Base-by-base conservation (phyloP, 2,888 invertebrate species). In the Patella depressa region DNA sequence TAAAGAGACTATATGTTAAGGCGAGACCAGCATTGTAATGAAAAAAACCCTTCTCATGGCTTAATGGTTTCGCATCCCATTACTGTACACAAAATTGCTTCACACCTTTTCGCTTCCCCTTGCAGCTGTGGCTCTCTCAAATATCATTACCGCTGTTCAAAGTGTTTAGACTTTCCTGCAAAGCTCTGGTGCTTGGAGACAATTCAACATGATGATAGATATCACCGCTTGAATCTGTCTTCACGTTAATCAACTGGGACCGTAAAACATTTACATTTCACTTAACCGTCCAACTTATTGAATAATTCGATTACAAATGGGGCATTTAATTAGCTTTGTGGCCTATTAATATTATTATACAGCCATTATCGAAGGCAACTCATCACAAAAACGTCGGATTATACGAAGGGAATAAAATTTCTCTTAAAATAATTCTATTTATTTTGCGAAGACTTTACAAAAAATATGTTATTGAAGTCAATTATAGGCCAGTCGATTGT, bases 1-100 rank as follows among this genome's bases (percentile, higher is more conserved):
- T 45, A 45, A 45, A 45, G 45, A 45, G 45, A 45, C 45, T 45
- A 45, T 45, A 45, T 45, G 45, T 45, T 45, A 45, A 45, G 45
- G 45, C 45, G 45, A 45, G 45, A 45, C 45, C 45, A 45, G 45
- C 45, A 65, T 65, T 65, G 24, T 24, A 65, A 65, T 65, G 65
- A 65, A 65, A 65, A 65, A 65, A 65, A 24, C 45, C 45, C 24
- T 65, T 65, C 65, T 65, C 65, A 24, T 14, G 65, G 24, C 65
- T 65, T 65, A 65, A 65, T 65, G 24, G 65, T 24, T 65, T 65
- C 65, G 65, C 65, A 65, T 65, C 65, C 65, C 65, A 65, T 65
- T 65, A 65, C 65, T 65, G 19, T 12, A 65, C 19, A 65, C 65
- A 19, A 65, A 65, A 65, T 65, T 65, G 65, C 24, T 65, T 65